phyloP scores from a whole-genome alignment of 2,113 vertebrate genomes.

The Macroglossus sobrinus region DNA sequence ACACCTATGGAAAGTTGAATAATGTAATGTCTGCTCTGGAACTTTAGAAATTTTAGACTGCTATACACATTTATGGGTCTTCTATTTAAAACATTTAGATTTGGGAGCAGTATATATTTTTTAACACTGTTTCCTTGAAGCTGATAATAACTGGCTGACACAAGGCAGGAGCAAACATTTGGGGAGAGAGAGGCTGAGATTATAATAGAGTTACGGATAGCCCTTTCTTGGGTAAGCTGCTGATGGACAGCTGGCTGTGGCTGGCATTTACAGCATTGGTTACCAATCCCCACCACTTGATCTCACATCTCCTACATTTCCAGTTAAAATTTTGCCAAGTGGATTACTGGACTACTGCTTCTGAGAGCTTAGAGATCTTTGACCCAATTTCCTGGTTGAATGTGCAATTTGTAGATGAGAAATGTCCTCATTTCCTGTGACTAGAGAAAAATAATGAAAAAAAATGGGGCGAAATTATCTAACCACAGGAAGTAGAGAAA shows the following conservation, averaged over 20 bases:
- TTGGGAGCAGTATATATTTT: background rate
- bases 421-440: constrained; percentile 59
- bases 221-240: background rate
- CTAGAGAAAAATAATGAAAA: constrained; percentile 40
- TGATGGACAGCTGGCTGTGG: accelerated
- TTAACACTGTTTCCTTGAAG: background rate
- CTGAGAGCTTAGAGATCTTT: constrained; percentile 27
- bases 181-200: background rate
- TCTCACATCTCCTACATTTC: background rate
- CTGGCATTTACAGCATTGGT: background rate
- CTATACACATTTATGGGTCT: background rate
- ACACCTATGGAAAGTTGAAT: background rate
- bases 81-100: background rate
- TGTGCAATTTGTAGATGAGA: constrained; percentile 40
- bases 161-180: background rate
- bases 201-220: background rate
- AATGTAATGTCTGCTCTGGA: background rate
- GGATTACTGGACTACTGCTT: background rate
- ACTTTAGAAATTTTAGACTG: background rate
- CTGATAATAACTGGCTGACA: background rate
- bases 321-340: background rate
- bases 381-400: constrained; percentile 54
- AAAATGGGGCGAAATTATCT: constrained; percentile 5
- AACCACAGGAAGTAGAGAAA: constrained; percentile 8
- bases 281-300: background rate